Evolutionary conservation across 2,797 vertebrate genomes (phyloP).

Genomic region (Artibeus lituratus): DNA sequence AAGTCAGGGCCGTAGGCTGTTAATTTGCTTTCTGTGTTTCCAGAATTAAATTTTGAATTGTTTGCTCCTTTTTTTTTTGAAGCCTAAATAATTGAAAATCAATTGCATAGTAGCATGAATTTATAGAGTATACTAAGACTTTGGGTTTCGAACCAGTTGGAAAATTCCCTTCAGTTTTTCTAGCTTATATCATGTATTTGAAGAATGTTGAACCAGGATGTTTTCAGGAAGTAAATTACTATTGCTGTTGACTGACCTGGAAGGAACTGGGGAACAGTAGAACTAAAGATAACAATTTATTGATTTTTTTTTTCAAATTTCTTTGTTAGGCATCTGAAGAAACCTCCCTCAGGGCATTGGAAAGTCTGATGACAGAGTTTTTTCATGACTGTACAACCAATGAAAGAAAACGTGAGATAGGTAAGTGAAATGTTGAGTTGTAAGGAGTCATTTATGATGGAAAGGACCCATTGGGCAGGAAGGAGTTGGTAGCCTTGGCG

Average conservation of each 20-base stretch:
- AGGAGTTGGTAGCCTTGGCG: neutral
- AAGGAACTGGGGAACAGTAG: neutral
- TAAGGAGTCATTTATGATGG: neutral
- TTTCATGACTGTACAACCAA: slow-evolving; percentile 98
- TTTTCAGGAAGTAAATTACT: slow-evolving; percentile 36
- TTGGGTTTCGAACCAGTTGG: slow-evolving; percentile 20
- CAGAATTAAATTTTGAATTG: slow-evolving; percentile 41
- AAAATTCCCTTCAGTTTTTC: slow-evolving; percentile 51
- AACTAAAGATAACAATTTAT: neutral
- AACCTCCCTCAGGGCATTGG: slow-evolving; percentile 92
- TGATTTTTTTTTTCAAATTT: slow-evolving; percentile 14
- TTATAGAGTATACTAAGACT: neutral
- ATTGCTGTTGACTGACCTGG: neutral
- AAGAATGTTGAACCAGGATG: slow-evolving; percentile 29
- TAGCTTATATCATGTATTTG: slow-evolving; percentile 20
- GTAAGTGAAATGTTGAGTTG: slow-evolving; percentile 81
- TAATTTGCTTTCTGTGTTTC: slow-evolving; percentile 15
- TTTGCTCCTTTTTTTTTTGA: neutral
- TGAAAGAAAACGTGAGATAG: slow-evolving; percentile 97
- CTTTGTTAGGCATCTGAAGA: slow-evolving; percentile 92
- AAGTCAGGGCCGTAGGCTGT: neutral
- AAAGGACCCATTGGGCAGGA: neutral
- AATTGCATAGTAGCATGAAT: neutral
- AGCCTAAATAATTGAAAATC: slow-evolving; percentile 30
- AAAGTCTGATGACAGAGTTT: slow-evolving; percentile 98